phyloP scores from a whole-genome alignment of 1,140 invertebrate genomes.

The Drosophila grimshawi region DNA sequence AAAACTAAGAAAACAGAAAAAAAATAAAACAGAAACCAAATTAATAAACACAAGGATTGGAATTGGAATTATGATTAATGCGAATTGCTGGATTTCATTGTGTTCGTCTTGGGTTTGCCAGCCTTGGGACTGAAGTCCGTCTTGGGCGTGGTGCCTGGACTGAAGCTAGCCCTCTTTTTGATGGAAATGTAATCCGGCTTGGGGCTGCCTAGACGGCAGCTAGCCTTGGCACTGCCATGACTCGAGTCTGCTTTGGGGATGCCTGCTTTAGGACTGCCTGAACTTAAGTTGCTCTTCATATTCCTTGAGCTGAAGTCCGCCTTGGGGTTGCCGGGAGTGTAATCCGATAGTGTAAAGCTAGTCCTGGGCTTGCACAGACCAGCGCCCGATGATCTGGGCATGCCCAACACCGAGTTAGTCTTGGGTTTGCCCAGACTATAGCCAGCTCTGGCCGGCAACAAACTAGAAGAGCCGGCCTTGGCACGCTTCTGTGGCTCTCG shows the following conservation, averaged over 20 bases:
- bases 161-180: neutral
- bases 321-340: neutral
- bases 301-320: neutral
- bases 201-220: neutral
- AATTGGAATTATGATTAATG: neutral
- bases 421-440: neutral
- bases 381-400: neutral
- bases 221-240: neutral
- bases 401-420: neutral
- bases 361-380: neutral
- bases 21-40: neutral
- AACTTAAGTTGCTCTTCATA: neutral
- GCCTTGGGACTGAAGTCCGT: neutral
- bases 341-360: neutral
- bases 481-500: constrained; percentile 1
- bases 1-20: neutral
- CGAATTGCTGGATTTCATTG: neutral
- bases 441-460: neutral
- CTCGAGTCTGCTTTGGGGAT: neutral
- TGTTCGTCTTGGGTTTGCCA: neutral
- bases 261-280: neutral
- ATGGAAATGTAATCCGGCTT: neutral
- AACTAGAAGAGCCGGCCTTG: neutral
- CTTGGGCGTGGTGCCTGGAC: neutral
- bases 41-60: neutral